Conservation (phyloP, 1,140 invertebrate species). For the Drusus annulatus region DNA sequence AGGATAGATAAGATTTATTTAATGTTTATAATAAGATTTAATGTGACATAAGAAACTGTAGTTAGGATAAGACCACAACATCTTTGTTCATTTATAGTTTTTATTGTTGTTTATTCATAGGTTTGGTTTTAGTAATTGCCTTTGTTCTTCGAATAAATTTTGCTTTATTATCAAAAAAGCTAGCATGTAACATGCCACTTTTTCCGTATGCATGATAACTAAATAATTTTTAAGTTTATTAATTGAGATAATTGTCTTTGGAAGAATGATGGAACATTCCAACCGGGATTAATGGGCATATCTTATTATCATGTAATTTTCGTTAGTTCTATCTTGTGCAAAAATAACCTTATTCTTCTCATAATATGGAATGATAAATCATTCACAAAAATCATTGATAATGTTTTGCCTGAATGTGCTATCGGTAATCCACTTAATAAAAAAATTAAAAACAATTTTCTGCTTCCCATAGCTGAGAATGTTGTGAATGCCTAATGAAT, state of each 20-base stretch:
- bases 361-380: background rate
- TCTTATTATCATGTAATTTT: conserved; percentile 44
- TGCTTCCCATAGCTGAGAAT: no score
- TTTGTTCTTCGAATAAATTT: conserved; percentile 37
- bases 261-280: conserved; percentile 55
- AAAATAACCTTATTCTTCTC: background rate
- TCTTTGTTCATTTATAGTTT: conserved; percentile 56
- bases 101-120: conserved; percentile 56
- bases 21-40: conserved; percentile 47
- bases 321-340: conserved; percentile 26
- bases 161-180: conserved; percentile 4
- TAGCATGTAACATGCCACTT: conserved; percentile 20
- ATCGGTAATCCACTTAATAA: background rate
- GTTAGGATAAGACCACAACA: conserved; percentile 53
- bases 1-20: conserved; percentile 46
- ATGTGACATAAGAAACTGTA: conserved; percentile 47
- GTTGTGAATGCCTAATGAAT: background rate
- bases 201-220: conserved; percentile 39
- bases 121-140: conserved; percentile 47
- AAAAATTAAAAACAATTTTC: no score
- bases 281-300: conserved; percentile 58
- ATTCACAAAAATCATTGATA: conserved; percentile 2
- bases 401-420: no score
- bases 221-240: conserved; percentile 56
- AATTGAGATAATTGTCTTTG: conserved; percentile 28